Percentiles rank a stretch among this genome's conserved stretches.
Evolutionary conservation across 2,113 vertebrate species (phyloP).

Genomic region (Ciconia stormi): DNA sequence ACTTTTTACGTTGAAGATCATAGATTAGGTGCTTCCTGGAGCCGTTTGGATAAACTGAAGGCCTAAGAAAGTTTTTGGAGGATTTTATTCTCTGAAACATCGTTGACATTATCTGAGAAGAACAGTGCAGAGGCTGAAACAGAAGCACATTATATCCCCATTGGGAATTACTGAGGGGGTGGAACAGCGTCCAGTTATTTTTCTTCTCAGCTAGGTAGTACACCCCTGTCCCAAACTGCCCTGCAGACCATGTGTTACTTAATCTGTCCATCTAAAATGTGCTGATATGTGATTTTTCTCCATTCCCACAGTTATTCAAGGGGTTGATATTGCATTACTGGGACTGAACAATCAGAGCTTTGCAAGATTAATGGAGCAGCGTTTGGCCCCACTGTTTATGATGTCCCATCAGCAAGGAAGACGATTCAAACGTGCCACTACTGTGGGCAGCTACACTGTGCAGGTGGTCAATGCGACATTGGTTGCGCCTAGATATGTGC

Average conservation of each 20-base stretch:
- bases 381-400: slow-evolving; percentile 92
- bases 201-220: not conserved
- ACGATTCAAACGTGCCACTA: slow-evolving; percentile 87
- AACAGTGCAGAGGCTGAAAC: not conserved
- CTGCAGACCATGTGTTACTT: not conserved
- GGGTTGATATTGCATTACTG: slow-evolving; percentile 89
- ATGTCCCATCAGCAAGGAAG: slow-evolving; percentile 90
- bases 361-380: slow-evolving; percentile 93
- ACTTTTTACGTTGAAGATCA: not conserved
- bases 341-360: slow-evolving; percentile 95
- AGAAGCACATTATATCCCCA: not conserved
- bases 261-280: not conserved
- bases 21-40: not conserved
- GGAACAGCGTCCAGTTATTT: not conserved
- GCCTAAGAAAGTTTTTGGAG: not conserved
- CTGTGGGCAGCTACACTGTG: slow-evolving; percentile 91
- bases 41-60: not conserved
- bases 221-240: not conserved
- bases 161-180: not conserved
- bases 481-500: not conserved
- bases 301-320: slow-evolving; percentile 87
- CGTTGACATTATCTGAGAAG: not conserved
- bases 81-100: not conserved
- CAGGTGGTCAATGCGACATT: slow-evolving; percentile 75
- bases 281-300: not conserved